Base-by-base conservation (phyloP, 2,797 vertebrate genomes). In the Valencia hispanica region DNA sequence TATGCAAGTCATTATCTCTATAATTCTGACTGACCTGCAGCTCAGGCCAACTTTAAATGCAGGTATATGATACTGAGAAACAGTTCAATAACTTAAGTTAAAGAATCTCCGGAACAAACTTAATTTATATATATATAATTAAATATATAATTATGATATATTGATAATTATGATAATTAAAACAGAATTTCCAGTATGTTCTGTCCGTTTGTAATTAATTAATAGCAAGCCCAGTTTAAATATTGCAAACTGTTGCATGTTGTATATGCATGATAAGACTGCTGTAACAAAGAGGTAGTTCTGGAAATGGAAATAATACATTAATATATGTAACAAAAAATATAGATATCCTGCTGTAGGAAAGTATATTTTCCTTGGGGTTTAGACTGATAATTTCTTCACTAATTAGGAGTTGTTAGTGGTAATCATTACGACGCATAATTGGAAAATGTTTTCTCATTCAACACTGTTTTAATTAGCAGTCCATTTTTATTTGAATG, bases 391-490 rank as follows among this genome's bases (percentile, higher is more conserved):
- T 81, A 50, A 79, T 75, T 84, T 74, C 48, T 12, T 45, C 12
- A 25, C 72, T 91, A 91, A 91, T 90, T 86, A 85, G 85, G 75
- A 36, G 79, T 77, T 87, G 78, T 88, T 87, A 84, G 76, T 78
- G 27, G 61, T 88, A 89, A 93, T 90, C 84, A 90, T 73, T 72
- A 75, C 48, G 61, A 50, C 70, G 72, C 55, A 84, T 89, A 87
- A 89, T 86, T 88, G 76, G 78, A 87, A 89, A 89, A 84, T 78
- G 75, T 81, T 86, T 72, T 82, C 66, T 74, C 72, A 74, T 90
- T 84, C 80, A 82, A 59, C 75, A 36, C 39, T 22, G 61, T 87
- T 86, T 90, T 86, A 87, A 90, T 92, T 89, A 90, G 77, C 79
- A 76, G 82, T 83, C 75, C 84, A 77, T 79, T 88, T 89, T 84